Percentiles rank a stretch among this genome's conserved stretches.
Conservation (phyloP, 2,113 vertebrate species). For the Sakesphorus luctuosus region DNA sequence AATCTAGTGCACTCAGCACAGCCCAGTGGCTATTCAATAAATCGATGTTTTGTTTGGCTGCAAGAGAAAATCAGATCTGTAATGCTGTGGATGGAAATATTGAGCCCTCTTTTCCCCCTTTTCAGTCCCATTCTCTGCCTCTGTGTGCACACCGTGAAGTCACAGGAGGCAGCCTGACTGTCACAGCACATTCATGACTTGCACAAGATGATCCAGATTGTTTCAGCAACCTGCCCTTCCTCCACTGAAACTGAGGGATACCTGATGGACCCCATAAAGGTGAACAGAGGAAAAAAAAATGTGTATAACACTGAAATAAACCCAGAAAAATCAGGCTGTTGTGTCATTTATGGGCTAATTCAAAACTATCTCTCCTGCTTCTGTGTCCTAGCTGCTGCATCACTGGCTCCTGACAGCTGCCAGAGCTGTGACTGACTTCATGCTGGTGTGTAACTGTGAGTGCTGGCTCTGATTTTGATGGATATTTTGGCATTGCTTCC, state of each 20-base stretch:
- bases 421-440: neutral
- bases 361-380: neutral
- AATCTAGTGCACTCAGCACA: neutral
- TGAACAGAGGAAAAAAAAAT: neutral
- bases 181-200: accelerated
- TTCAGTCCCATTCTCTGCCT: neutral
- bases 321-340: neutral
- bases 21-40: neutral
- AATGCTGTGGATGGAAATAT: neutral
- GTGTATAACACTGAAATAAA: neutral
- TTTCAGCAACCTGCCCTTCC: neutral
- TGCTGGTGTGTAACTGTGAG: neutral
- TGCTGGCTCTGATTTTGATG: neutral
- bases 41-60: neutral
- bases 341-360: neutral
- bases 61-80: slow-evolving; percentile 5
- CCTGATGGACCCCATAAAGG: neutral
- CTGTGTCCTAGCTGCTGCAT: neutral
- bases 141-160: neutral
- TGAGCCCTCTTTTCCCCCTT: neutral
- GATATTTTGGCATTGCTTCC: neutral
- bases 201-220: accelerated
- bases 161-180: neutral
- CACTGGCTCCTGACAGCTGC: neutral
- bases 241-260: neutral